Evolutionary conservation across 2,888 invertebrate genomes (phyloP), one percentile per base, ranked within the genome.

Genomic region (Melipona bicolor): DNA sequence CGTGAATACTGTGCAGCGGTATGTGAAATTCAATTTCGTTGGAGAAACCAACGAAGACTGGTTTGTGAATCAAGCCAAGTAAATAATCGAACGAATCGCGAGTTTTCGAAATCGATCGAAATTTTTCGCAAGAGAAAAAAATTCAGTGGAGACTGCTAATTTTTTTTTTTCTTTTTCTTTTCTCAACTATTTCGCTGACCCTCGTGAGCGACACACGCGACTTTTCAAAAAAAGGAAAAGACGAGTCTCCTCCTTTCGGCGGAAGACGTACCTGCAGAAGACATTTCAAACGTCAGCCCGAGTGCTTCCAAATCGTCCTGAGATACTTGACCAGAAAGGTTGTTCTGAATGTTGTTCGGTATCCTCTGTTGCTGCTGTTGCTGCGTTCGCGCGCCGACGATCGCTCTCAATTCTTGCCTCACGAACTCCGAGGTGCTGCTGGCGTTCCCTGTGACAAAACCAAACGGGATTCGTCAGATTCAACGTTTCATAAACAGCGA

Each of bases 361-460:
- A 94, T 93, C 93, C 94, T 94, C 90, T 93, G 94, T 79, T 94
- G 94, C 76, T 88, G 83, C 59, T 84, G 84, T 85, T 89, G 87
- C 91, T 96, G 96, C 59, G 97, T 97, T 92, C 98, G 96, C 77
- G 97, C 98, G 89, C 97, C 98, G 82, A 98, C 98, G 86, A 97
- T 97, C 71, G 98, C 98, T 90, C 98, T 96, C 92, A 99, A 95
- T 95, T 98, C 98, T 95, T 98, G 98, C 92, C 98, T 96, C 90
- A 98, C 98, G 95, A 97, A 98, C 95, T 98, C 98, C 73, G 98
- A 97, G 83, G 94, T 94, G 92, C 95, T 96, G 89, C 94, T 95
- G 82, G 95, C 95, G 76, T 94, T 94, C 91, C 96, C 96, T 95
- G 95, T 62, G 90, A 90, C 88, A 87, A 84, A 68, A 83, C 52